Evolutionary conservation across 2,797 vertebrate species (phyloP).

Genomic region (Oreochromis grahami): DNA sequence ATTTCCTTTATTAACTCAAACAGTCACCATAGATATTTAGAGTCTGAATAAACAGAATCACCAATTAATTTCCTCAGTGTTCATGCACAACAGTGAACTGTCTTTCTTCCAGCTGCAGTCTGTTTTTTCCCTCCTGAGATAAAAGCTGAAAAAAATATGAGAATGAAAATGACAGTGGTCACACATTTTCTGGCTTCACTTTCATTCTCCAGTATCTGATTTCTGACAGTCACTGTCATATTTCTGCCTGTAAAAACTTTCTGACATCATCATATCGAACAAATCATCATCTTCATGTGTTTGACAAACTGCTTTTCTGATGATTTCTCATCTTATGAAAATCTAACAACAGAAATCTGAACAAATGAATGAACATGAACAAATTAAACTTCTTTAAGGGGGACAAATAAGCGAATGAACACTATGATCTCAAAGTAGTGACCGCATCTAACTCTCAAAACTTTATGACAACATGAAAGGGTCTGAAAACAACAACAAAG

Average conservation of each 20-base stretch:
- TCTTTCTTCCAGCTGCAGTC: neutral
- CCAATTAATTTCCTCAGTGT: neutral
- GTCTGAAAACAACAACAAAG: neutral
- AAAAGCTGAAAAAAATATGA: neutral
- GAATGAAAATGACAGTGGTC: neutral
- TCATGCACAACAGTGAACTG: neutral
- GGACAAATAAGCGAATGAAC: neutral
- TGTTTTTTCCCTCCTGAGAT: neutral
- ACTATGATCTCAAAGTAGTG: neutral
- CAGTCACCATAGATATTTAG: neutral
- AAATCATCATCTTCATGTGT: neutral
- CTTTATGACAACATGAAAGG: neutral
- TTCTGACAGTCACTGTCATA: neutral
- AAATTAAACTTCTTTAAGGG: neutral
- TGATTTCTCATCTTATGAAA: neutral
- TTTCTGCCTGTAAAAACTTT: neutral
- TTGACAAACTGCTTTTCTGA: neutral
- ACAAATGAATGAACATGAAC: neutral
- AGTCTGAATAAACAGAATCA: constrained; percentile 1
- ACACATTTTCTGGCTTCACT: neutral
- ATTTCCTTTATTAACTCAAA: constrained; percentile 23
- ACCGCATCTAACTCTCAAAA: neutral
- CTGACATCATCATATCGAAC: neutral
- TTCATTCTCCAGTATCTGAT: neutral
- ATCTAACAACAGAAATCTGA: neutral